Evolutionary conservation across 2,797 vertebrate genomes (phyloP).

Genomic region (Lerista edwardsae): DNA sequence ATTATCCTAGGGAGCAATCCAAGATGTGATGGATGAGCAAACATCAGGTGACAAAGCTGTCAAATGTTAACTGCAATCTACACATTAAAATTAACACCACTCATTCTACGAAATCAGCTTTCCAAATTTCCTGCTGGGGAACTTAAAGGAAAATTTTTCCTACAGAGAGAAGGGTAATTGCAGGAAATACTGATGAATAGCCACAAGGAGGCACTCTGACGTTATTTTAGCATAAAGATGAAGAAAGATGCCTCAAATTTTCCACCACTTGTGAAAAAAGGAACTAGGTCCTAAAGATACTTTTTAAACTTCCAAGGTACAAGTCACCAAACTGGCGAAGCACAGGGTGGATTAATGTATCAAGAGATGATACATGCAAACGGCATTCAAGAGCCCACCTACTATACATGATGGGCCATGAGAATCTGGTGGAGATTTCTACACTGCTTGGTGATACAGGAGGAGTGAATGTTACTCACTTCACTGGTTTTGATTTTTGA

Average conservation of each 20-base stretch:
- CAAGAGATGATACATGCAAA: neutral
- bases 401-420: neutral
- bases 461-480: conserved; percentile 77
- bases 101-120: neutral
- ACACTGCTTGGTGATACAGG: neutral
- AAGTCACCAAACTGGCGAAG: neutral
- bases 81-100: neutral
- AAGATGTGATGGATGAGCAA: neutral
- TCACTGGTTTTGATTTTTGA: conserved; percentile 86
- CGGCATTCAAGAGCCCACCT: neutral
- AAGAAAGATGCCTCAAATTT: neutral
- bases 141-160: neutral
- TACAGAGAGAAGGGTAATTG: no score
- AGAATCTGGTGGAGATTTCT: neutral
- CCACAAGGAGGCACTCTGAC: conserved; percentile 56
- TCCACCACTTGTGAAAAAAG: neutral
- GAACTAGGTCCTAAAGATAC: neutral
- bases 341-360: neutral
- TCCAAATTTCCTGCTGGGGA: neutral
- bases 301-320: neutral
- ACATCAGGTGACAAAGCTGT: neutral
- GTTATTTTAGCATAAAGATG: neutral
- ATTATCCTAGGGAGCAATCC: neutral
- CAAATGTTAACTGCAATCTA: neutral
- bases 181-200: neutral